Conservation (phyloP, 2,797 vertebrate genomes). For the Trichosurus vulpecula region DNA sequence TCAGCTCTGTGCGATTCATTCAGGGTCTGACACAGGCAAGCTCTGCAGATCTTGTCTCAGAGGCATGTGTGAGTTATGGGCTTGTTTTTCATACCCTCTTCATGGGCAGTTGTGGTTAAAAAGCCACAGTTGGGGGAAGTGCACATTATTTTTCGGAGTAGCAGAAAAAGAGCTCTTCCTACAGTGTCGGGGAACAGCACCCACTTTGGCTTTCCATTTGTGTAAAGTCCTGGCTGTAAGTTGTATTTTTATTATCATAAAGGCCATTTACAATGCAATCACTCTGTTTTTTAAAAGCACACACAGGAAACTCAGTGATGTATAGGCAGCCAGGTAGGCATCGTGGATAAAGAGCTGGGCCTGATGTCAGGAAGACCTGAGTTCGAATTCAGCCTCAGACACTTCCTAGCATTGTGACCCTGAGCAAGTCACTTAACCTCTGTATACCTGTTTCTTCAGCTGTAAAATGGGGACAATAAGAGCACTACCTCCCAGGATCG, state of each 20-base stretch:
- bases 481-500: background rate
- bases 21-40: too few species aligned
- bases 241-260: background rate
- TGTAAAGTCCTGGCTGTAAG: background rate
- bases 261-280: background rate
- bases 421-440: background rate
- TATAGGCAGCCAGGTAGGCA: background rate
- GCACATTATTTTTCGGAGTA: background rate
- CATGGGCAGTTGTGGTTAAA: background rate
- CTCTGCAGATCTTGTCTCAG: background rate
- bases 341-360: background rate
- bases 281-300: background rate
- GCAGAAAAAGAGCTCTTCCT: background rate
- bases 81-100: background rate
- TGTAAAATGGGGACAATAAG: background rate
- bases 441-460: background rate
- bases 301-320: background rate
- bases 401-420: background rate
- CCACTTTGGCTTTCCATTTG: too few species aligned
- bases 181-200: background rate
- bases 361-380: background rate
- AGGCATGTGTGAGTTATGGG: background rate
- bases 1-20: background rate
- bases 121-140: background rate
- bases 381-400: background rate